phyloP scores from a whole-genome alignment of 1,140 invertebrate species.

The Lineus longissimus region DNA sequence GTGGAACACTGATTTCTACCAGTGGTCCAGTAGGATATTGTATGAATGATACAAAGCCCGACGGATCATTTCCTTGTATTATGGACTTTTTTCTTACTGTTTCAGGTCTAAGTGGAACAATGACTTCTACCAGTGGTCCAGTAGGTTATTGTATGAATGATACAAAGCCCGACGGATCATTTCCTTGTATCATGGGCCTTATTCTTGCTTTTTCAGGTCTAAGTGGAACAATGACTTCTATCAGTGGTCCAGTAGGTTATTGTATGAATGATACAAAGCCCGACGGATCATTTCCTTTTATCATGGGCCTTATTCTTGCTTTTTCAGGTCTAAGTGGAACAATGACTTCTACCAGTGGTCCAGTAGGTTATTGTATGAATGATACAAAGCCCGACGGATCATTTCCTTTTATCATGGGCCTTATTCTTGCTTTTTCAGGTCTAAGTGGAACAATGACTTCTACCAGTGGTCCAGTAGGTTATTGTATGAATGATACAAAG shows the following conservation, averaged over 20 bases:
- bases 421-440: slow-evolving; percentile 8
- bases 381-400: too few relatives aligned
- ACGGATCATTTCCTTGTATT: slow-evolving; percentile 44
- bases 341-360: slow-evolving; percentile 18
- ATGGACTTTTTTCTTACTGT: slow-evolving; percentile 44
- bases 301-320: too few relatives aligned
- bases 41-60: slow-evolving; percentile 48
- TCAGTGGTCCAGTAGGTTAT: slow-evolving; percentile 24
- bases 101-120: slow-evolving; percentile 18
- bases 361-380: slow-evolving; percentile 38
- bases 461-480: slow-evolving; percentile 23
- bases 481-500: slow-evolving; percentile 46
- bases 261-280: slow-evolving; percentile 48
- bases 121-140: slow-evolving; percentile 20
- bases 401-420: too few relatives aligned
- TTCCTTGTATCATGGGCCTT: slow-evolving; percentile 49
- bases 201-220: slow-evolving; percentile 20
- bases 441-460: slow-evolving; percentile 17
- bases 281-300: too few relatives aligned
- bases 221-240: slow-evolving; percentile 16
- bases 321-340: slow-evolving; percentile 17
- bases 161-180: slow-evolving; percentile 44
- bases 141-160: slow-evolving; percentile 41
- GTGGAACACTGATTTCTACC: slow-evolving; percentile 17
- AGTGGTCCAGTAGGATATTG: slow-evolving; percentile 27